Conservation (phyloP, 2,113 vertebrate genomes). For the Telmatochromis brichardi region DNA sequence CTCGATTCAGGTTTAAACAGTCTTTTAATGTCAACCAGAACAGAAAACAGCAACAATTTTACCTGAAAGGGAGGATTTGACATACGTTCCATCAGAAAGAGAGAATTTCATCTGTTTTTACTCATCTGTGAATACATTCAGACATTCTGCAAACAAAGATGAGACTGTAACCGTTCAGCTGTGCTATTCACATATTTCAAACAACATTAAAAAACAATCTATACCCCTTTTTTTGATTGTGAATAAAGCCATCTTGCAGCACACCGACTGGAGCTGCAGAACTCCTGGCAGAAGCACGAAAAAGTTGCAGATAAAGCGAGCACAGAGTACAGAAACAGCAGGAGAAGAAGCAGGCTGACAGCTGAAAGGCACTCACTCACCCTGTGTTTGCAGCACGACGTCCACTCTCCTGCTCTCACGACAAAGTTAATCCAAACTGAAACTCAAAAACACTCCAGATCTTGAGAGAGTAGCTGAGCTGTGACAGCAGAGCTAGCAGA, state of each 20-base stretch:
- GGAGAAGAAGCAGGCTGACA: background rate
- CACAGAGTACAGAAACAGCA: background rate
- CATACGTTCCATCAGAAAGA: background rate
- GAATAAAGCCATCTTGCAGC: background rate
- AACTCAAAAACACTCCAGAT: background rate
- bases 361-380: background rate
- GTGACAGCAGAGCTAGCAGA: background rate
- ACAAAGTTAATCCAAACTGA: conserved; percentile 1
- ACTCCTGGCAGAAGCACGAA: background rate
- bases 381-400: background rate
- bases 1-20: background rate
- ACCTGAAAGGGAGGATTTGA: background rate
- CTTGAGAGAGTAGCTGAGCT: background rate
- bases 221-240: too few species aligned
- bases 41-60: background rate
- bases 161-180: fast-evolving
- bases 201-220: background rate
- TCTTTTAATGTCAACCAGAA: background rate
- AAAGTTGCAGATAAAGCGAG: background rate
- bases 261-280: background rate
- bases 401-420: background rate
- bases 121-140: background rate
- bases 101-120: background rate
- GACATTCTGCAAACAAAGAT: background rate
- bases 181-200: background rate